A percentile compares a stretch with the other conserved stretches of the same genome.
These are phyloP conservation scores for Hylomyscus alleni DNA, from an alignment of 2,797 vertebrate genomes.

Conservation along the genomic window DNA sequence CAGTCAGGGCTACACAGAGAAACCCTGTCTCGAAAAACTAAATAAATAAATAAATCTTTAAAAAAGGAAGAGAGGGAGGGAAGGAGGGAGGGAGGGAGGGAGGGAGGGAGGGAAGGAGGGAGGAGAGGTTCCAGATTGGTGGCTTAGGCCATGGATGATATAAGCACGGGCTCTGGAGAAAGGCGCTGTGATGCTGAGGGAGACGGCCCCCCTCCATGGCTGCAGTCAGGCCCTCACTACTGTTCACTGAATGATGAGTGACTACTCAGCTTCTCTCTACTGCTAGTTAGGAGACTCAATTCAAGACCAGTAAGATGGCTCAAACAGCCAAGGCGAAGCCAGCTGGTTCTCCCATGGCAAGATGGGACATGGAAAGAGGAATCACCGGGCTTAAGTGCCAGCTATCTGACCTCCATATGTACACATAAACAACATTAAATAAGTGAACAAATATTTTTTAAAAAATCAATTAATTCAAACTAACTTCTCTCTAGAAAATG, in stretches of 20 bases:
- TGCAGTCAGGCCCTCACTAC: accelerated
- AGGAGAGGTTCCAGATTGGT: background rate
- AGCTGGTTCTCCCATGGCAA: background rate
- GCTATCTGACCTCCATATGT: background rate
- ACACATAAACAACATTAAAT: background rate
- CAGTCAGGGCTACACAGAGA: background rate
- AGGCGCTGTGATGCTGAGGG: background rate
- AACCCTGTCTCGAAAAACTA: background rate
- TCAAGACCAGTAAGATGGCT: background rate
- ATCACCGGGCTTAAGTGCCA: background rate
- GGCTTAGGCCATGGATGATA: background rate
- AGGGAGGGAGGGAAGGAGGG: no score
- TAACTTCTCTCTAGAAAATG: background rate
- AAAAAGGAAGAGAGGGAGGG: no score
- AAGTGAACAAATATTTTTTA: background rate
- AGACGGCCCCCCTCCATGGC: background rate
- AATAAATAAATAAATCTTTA: no score
- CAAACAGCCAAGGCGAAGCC: background rate
- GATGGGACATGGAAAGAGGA: background rate
- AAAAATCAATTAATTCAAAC: background rate
- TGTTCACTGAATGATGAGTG: accelerated
- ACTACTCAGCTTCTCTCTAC: background rate
- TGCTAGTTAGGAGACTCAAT: background rate
- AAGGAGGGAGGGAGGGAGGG: no score
- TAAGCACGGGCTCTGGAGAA: background rate